A percentile compares a stretch with the other conserved stretches of the same genome.
phyloP scores from a whole-genome alignment of 2,888 invertebrate species.

The Pegoplata infirma region DNA sequence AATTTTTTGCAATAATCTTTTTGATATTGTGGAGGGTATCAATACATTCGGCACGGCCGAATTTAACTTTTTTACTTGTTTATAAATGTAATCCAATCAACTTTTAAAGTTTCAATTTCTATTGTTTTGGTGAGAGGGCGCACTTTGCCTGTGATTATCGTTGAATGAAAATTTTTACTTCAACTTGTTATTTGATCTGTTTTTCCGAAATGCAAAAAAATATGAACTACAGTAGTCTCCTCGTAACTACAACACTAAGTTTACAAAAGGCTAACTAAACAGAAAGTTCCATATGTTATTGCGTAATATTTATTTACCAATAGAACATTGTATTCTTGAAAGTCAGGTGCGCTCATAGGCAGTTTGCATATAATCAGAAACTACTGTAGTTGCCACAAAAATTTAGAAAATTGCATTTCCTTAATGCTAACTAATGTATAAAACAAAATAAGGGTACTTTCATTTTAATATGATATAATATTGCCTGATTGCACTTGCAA shows the following conservation, averaged over 20 bases:
- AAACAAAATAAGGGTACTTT: constrained; percentile 51
- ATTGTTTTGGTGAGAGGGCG: constrained; percentile 32
- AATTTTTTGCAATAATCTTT: too few species aligned
- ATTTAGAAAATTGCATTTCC: constrained; percentile 23
- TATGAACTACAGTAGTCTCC: background rate
- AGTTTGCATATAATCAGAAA: too few species aligned
- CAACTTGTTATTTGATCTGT: constrained; percentile 55
- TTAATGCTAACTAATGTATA: background rate
- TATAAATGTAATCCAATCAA: constrained; percentile 46
- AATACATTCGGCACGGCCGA: too few species aligned
- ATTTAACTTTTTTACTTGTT: too few species aligned
- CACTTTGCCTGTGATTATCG: constrained; percentile 41
- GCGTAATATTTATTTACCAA: too few species aligned
- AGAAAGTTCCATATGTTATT: too few species aligned
- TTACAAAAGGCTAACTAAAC: too few species aligned
- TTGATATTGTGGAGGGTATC: too few species aligned
- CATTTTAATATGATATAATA: constrained; percentile 62
- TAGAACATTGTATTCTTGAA: too few species aligned
- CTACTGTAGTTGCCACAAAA: too few species aligned
- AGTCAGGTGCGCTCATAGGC: too few species aligned
- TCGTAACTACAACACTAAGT: too few species aligned
- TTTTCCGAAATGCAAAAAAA: constrained; percentile 42
- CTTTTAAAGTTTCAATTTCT: background rate
- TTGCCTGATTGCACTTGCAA: constrained; percentile 56
- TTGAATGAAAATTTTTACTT: constrained; percentile 38